Evolutionary conservation across 1,140 invertebrate species (phyloP).

Genomic region (Lysiphlebus fabarum): DNA sequence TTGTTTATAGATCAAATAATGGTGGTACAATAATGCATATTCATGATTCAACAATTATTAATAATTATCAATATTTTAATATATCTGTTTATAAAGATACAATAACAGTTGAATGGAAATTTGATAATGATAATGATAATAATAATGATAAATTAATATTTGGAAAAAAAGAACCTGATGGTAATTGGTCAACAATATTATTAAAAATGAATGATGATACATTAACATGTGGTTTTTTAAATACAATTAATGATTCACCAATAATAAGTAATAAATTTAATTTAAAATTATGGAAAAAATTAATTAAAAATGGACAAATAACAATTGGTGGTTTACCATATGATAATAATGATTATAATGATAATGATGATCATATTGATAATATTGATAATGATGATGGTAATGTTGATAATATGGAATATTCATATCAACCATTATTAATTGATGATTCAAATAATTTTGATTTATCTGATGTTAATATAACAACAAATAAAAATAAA

Average conservation of each 20-base stretch:
- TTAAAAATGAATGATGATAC: constrained; percentile 58
- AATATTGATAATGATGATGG: too few species aligned
- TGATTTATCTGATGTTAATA: constrained; percentile 35
- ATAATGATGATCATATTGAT: too few species aligned
- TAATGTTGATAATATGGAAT: too few species aligned
- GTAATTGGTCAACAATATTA: constrained; percentile 67
- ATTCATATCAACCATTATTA: background rate
- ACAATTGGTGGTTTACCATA: constrained; percentile 46
- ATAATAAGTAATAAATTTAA: constrained; percentile 45
- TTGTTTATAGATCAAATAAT: constrained; percentile 66
- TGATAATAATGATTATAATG: background rate
- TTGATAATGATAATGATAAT: constrained; percentile 52
- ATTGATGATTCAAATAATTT: constrained; percentile 43
- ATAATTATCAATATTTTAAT: constrained; percentile 58
- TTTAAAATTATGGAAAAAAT: constrained; percentile 61
- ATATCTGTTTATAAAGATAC: constrained; percentile 69
- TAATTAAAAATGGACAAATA: constrained; percentile 55
- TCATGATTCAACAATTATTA: constrained; percentile 20
- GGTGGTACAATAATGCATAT: constrained; percentile 70
- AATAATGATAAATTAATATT: constrained; percentile 56
- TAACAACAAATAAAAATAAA: too few species aligned
- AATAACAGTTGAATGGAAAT: constrained; percentile 66
- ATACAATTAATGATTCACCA: constrained; percentile 36
- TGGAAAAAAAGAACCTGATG: constrained; percentile 61
- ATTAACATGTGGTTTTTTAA: constrained; percentile 51